Conservation (phyloP, 1,140 invertebrate species). For the Drosophila varians region DNA sequence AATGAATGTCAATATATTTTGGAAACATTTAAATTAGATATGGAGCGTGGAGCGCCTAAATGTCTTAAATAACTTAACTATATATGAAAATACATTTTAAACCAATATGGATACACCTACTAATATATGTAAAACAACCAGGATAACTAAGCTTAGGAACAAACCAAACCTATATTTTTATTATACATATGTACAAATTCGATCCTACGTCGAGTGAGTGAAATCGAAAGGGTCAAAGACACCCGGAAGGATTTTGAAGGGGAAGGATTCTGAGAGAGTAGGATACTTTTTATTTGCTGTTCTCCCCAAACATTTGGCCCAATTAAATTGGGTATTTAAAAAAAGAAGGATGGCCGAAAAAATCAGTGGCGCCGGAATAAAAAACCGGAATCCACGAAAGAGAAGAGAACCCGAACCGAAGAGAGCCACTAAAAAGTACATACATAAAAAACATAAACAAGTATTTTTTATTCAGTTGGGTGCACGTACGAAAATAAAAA, state of each 20-base stretch:
- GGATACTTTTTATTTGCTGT: conserved; percentile 4
- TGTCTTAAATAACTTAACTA: too few relatives aligned
- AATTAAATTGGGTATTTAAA: conserved; percentile 49
- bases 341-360: conserved; percentile 13
- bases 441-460: conserved; percentile 79
- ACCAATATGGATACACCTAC: too few relatives aligned
- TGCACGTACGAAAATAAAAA: too few relatives aligned
- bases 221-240: conserved; percentile 20
- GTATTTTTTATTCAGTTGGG: conserved; percentile 9
- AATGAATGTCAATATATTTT: too few relatives aligned
- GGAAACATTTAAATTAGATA: too few relatives aligned
- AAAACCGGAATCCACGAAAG: conserved; percentile 64
- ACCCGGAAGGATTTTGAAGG: neutral
- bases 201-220: neutral
- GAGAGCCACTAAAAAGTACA: conserved; percentile 23
- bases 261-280: neutral
- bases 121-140: too few relatives aligned
- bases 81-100: too few relatives aligned
- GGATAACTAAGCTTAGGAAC: too few relatives aligned
- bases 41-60: too few relatives aligned
- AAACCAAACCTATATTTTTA: too few relatives aligned
- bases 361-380: conserved; percentile 26
- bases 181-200: too few relatives aligned
- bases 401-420: conserved; percentile 8
- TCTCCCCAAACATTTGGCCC: conserved; percentile 39